phyloP scores from a whole-genome alignment of 1,140 invertebrate genomes.

The Scaptomyza montana region DNA sequence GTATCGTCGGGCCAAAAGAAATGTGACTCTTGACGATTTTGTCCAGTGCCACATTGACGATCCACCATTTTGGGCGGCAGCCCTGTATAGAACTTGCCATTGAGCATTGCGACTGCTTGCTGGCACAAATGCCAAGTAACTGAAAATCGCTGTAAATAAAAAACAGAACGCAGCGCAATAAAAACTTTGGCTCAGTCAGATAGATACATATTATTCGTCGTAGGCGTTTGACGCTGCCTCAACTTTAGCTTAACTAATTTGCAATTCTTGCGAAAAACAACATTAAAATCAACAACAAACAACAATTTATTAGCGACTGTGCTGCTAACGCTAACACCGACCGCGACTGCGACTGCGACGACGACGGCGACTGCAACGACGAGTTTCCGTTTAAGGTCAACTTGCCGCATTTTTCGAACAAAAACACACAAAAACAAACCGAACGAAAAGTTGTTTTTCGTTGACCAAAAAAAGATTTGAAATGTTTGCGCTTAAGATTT shows the following conservation, averaged over 20 bases:
- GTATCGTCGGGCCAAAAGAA: slow-evolving; percentile 81
- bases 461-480: slow-evolving; percentile 58
- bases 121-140: slow-evolving; percentile 53
- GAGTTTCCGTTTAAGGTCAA: slow-evolving; percentile 81
- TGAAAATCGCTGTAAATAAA: slow-evolving; percentile 47
- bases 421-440: slow-evolving; percentile 1
- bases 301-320: slow-evolving; percentile 64
- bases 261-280: slow-evolving; percentile 78
- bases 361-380: slow-evolving; percentile 44
- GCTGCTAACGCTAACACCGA: not conserved
- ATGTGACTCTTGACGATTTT: slow-evolving; percentile 74
- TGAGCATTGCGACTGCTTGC: slow-evolving; percentile 60
- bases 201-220: slow-evolving; percentile 22
- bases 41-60: slow-evolving; percentile 38
- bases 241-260: slow-evolving; percentile 62
- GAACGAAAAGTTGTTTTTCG: slow-evolving; percentile 72
- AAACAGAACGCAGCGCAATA: slow-evolving; percentile 10
- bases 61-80: slow-evolving; percentile 81
- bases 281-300: slow-evolving; percentile 8
- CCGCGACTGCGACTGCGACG: slow-evolving; percentile 3
- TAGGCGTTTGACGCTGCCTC: slow-evolving; percentile 55
- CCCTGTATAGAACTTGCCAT: slow-evolving; percentile 80
- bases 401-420: slow-evolving; percentile 67
- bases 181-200: not conserved
- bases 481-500: slow-evolving; percentile 34